A percentile compares a stretch with the other conserved stretches of the same genome.
Evolutionary conservation across 2,797 vertebrate species (phyloP).

Genomic region (Peromyscus nudipes): DNA sequence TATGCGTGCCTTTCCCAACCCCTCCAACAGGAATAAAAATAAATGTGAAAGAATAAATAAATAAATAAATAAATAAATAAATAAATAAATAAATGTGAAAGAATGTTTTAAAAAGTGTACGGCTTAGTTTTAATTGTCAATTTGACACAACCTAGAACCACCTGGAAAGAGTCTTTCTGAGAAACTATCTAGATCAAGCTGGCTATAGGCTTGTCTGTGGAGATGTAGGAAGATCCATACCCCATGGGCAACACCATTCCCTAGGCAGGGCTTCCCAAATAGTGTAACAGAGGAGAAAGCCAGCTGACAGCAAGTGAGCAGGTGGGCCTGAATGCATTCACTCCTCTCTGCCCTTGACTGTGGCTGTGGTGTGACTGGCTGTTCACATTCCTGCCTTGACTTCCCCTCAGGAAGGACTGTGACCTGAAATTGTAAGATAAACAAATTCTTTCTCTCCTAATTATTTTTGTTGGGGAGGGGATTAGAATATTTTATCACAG

Average conservation of each 20-base stretch:
- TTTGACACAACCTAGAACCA: neutral
- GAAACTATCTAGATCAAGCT: neutral
- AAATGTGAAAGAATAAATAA: neutral
- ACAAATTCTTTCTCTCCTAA: neutral
- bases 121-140: neutral
- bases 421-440: neutral
- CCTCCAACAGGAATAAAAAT: neutral
- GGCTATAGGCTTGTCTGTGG: neutral
- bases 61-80: neutral
- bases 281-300: neutral
- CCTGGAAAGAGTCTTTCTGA: neutral
- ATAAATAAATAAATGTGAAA: neutral
- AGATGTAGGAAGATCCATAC: neutral
- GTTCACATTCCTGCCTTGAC: neutral
- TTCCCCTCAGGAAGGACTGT: neutral
- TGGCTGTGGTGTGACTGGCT: neutral
- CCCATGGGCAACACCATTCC: neutral
- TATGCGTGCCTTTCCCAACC: neutral
- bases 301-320: neutral
- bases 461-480: no score
- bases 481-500: neutral
- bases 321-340: neutral
- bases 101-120: neutral
- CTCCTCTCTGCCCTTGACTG: neutral
- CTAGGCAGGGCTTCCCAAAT: neutral